Conservation (phyloP, 1,140 invertebrate genomes). For the Bilobella aurantiaca region DNA sequence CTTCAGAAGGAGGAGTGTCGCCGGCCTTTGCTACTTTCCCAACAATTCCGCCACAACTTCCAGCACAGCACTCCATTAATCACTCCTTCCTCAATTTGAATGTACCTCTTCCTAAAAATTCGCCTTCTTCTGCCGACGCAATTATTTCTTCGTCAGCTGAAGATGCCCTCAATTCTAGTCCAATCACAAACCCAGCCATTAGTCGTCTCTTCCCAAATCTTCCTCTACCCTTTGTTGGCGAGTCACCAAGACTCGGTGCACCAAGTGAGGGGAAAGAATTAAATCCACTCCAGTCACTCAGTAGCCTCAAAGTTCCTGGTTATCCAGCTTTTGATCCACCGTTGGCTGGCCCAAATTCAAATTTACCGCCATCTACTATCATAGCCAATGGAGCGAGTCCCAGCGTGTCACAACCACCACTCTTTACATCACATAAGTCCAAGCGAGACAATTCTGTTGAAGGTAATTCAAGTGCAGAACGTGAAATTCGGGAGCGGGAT, state of each 20-base stretch:
- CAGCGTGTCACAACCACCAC: constrained; percentile 48
- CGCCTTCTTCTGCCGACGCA: constrained; percentile 25
- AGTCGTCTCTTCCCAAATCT: constrained; percentile 26
- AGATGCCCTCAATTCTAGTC: constrained; percentile 22
- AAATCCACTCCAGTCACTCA: constrained; percentile 58
- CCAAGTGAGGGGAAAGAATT: constrained; percentile 64
- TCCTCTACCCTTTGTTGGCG: not conserved
- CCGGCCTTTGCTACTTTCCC: no score
- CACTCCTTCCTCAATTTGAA: constrained; percentile 4
- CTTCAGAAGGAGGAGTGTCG: no score
- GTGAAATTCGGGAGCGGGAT: constrained; percentile 11
- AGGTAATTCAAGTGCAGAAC: not conserved
- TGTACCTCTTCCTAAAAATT: constrained; percentile 15
- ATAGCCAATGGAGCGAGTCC: no score
- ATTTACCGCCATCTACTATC: no score
- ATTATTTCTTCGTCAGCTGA: constrained; percentile 30
- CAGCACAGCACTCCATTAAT: not conserved
- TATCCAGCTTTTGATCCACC: constrained; percentile 41
- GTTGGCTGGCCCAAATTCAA: no score
- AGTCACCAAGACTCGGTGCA: constrained; percentile 29
- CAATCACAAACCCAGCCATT: not conserved
- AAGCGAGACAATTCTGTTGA: constrained; percentile 18
- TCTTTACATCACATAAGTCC: constrained; percentile 7
- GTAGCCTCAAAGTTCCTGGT: constrained; percentile 69
- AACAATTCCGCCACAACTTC: not conserved